phyloP scores from a whole-genome alignment of 2,113 vertebrate species.

The Silurus asotus region DNA sequence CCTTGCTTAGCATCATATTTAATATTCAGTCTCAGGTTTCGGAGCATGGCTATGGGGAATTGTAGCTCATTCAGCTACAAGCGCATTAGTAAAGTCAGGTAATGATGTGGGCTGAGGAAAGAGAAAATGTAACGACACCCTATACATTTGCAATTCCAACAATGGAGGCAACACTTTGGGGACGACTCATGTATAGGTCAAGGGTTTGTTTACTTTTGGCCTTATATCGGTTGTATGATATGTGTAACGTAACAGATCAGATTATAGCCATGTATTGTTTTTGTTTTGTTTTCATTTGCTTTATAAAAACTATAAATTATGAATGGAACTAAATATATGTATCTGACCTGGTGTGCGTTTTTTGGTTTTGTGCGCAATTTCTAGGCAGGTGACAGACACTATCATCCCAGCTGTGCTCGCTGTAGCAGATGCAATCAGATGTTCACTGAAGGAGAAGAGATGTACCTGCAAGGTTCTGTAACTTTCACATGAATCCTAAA shows the following conservation, averaged over 20 bases:
- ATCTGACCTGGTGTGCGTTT: background rate
- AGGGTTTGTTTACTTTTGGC: background rate
- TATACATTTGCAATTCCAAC: background rate
- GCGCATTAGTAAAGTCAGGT: background rate
- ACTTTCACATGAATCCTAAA: background rate
- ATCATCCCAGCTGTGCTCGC: constrained; percentile 94
- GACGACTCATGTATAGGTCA: background rate
- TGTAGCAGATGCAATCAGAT: constrained; percentile 93
- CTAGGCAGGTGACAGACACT: constrained; percentile 93
- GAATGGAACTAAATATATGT: background rate
- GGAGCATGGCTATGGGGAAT: no score
- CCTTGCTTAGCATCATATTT: no score
- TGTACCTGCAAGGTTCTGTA: constrained; percentile 91
- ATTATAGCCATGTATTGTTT: no score
- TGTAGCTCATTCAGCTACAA: background rate
- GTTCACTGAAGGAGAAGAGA: constrained; percentile 97
- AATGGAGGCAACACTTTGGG: background rate
- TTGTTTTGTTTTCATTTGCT: no score
- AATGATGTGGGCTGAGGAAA: no score
- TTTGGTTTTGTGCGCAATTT: constrained; percentile 22
- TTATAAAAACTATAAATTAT: no score
- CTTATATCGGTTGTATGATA: background rate
- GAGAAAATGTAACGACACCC: background rate
- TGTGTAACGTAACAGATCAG: no score
- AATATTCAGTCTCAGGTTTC: no score